phyloP scores from a whole-genome alignment of 2,113 vertebrate genomes.

The Cinclus cinclus region DNA sequence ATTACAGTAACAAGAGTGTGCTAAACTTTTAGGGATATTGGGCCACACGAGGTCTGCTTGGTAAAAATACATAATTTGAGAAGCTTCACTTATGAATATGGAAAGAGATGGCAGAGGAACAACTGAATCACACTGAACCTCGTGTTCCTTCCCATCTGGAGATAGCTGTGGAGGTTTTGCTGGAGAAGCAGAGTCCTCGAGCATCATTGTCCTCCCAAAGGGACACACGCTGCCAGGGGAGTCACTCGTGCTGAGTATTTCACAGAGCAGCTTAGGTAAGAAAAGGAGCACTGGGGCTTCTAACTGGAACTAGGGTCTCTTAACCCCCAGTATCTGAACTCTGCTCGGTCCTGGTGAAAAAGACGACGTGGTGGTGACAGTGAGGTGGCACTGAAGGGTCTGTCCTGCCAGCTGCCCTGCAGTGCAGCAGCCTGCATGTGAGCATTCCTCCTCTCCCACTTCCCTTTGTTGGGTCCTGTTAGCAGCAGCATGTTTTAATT shows the following conservation, averaged over 20 bases:
- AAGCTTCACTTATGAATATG: neutral
- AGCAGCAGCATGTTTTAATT: conserved; percentile 31
- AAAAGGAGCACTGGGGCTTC: neutral
- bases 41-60: neutral
- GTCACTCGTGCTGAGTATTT: neutral
- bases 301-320: neutral
- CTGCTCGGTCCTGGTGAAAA: neutral
- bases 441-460: conserved; percentile 4
- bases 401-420: neutral
- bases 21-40: neutral
- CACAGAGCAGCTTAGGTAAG: neutral
- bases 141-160: neutral
- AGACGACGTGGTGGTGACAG: neutral
- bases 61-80: neutral
- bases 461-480: neutral
- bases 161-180: neutral
- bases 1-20: neutral
- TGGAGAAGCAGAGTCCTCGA: neutral
- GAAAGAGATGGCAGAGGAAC: neutral
- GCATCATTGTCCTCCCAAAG: neutral
- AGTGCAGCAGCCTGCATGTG: neutral
- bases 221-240: neutral
- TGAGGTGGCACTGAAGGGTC: neutral
- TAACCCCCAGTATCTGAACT: neutral
- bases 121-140: neutral